Percentiles rank a stretch among this genome's conserved stretches.
Conservation (phyloP, 2,888 invertebrate genomes). For the Neoaliturus tenellus region DNA sequence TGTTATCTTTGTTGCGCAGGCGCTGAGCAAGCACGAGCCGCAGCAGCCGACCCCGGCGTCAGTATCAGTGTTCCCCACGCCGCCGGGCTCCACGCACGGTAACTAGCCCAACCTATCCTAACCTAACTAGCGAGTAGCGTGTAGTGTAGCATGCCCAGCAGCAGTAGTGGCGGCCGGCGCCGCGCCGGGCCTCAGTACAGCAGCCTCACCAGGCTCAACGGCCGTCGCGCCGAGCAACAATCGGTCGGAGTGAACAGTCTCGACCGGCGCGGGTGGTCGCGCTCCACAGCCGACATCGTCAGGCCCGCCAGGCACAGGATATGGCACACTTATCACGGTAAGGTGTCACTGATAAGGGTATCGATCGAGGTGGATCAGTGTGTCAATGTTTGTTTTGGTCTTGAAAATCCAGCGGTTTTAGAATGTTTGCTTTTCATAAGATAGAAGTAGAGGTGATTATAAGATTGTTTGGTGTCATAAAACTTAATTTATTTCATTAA, state of each 20-base stretch:
- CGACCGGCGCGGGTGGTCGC: background rate
- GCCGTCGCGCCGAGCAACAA: background rate
- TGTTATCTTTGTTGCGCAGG: constrained; percentile 69
- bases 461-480: no score
- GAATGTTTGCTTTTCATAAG: no score
- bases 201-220: background rate
- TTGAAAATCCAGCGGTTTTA: no score
- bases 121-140: constrained; percentile 73
- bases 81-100: constrained; percentile 72
- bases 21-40: constrained; percentile 73
- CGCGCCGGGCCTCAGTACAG: background rate
- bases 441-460: no score
- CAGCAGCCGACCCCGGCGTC: constrained; percentile 66
- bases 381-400: background rate
- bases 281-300: background rate
- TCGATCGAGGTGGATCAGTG: no score
- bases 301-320: constrained; percentile 11
- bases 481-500: no score
- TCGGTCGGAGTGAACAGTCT: background rate
- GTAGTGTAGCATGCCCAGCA: constrained; percentile 65
- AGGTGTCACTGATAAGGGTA: background rate
- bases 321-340: constrained; percentile 55
- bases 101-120: constrained; percentile 67
- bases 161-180: background rate
- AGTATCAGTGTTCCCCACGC: constrained; percentile 72